Percentiles rank a stretch among this genome's conserved stretches.
Evolutionary conservation across 2,888 invertebrate species (phyloP).

Genomic region (Ennomos quercinarius): DNA sequence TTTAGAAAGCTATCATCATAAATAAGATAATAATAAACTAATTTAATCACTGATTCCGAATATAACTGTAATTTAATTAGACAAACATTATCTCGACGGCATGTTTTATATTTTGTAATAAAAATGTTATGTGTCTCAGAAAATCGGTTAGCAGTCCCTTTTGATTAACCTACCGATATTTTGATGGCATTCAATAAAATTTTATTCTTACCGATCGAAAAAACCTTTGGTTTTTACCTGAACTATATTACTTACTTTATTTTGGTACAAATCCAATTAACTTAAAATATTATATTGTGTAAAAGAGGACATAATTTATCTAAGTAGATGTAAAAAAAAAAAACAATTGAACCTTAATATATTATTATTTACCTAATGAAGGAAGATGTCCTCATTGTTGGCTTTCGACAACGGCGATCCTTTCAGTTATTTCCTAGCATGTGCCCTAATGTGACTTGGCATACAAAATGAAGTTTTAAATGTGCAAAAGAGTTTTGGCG

Average conservation of each 20-base stretch:
- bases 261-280: background rate
- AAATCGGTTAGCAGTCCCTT: conserved; percentile 30
- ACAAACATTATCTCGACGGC: conserved; percentile 42
- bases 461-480: too few relatives aligned
- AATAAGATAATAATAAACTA: conserved; percentile 56
- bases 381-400: too few relatives aligned
- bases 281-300: too few relatives aligned
- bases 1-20: conserved; percentile 65
- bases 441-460: too few relatives aligned
- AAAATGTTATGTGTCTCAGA: conserved; percentile 26
- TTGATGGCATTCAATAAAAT: conserved; percentile 32
- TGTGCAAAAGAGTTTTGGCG: too few relatives aligned
- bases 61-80: conserved; percentile 49
- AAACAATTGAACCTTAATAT: too few relatives aligned
- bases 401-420: too few relatives aligned
- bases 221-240: background rate
- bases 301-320: too few relatives aligned
- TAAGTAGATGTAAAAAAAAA: too few relatives aligned
- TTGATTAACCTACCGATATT: conserved; percentile 31
- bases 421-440: too few relatives aligned
- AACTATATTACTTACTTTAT: background rate
- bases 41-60: conserved; percentile 50
- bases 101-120: conserved; percentile 38
- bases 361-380: too few relatives aligned
- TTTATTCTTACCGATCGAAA: conserved; percentile 13